Evolutionary conservation across 1,140 invertebrate species (phyloP), one percentile per base, ranked within the genome.

Genomic region (Macrostomum lignano): DNA sequence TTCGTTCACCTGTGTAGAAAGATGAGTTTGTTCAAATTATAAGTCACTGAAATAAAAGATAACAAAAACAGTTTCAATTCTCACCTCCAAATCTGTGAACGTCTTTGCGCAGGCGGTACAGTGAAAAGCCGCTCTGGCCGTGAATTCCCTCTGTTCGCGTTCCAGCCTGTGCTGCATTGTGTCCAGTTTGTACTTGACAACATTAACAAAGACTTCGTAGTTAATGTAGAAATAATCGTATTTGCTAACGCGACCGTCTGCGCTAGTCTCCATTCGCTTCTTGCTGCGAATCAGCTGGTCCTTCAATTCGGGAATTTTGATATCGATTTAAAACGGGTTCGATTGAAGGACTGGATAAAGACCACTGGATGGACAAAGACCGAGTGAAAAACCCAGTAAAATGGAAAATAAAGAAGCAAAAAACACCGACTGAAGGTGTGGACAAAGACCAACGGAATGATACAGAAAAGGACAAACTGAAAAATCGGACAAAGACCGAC

Each of bases 171-270:
- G 78, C 28, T 78, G 65, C 72, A 91, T 82, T 43, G 82, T 64
- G 60, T 91, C 81, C 43, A 93, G 58, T 61, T 91, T 88, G 52
- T 91, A 93, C 55, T 88, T 91, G 2, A 62, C 50, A 15, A 93
- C 77, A 63, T 93, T 93, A 2, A 93, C 81, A 61, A 91, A 88
- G 47, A 70, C 66, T 52, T 82, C 82, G 51, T 88, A 91, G 58
- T 86, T 86, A 39, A 93, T 88, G 47, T 82, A 91, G 54, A 88
- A 91, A 58, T 88, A 93, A 52, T 86, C 88, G 6, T 88, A 77
- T 66, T 81, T 76, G 46, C 81, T 79, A 13, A 77, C 75, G 63
- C 81, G 84, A 10, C 77, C 76, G 61, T 91, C 81, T 2, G 67
- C 63, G 24, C 78, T 78, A 32, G 81, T 88, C 63, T 88, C 81